These are phyloP conservation scores for Nibea albiflora DNA, from an alignment of 2,113 vertebrate genomes.

Conservation along the genomic window DNA sequence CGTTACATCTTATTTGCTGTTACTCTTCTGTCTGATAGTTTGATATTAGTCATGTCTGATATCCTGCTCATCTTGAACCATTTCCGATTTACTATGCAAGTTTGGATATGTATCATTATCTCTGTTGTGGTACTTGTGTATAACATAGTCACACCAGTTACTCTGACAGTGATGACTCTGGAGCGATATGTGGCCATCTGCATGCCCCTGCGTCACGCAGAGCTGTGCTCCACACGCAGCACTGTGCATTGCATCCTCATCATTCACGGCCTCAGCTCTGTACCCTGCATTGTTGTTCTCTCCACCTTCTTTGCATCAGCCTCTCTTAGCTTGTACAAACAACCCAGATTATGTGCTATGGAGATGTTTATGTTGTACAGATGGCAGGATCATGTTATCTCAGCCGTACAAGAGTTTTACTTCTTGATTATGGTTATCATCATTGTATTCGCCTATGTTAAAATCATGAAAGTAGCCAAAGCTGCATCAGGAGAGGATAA, in stretches of 20 bases:
- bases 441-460: conserved; percentile 64
- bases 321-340: not conserved
- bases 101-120: no score
- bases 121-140: no score
- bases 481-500: no score
- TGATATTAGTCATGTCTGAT: no score
- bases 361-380: not conserved
- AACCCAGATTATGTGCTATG: no score
- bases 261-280: conserved; percentile 46
- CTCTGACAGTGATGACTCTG: conserved; percentile 72
- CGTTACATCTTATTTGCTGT: no score
- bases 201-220: conserved; percentile 62
- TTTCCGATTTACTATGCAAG: no score
- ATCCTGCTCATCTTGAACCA: no score
- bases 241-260: conserved; percentile 39
- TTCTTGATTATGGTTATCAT: conserved; percentile 66
- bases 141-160: conserved; percentile 22
- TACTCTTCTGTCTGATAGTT: no score
- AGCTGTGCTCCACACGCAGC: conserved; percentile 54
- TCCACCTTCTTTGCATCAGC: conserved; percentile 8
- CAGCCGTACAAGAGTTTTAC: conserved; percentile 45
- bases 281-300: conserved; percentile 16
- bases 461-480: conserved; percentile 65
- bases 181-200: conserved; percentile 76
- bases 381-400: conserved; percentile 66